Conservation (phyloP, 2,888 invertebrate species). For the Hirtodrosophila trivittata region DNA sequence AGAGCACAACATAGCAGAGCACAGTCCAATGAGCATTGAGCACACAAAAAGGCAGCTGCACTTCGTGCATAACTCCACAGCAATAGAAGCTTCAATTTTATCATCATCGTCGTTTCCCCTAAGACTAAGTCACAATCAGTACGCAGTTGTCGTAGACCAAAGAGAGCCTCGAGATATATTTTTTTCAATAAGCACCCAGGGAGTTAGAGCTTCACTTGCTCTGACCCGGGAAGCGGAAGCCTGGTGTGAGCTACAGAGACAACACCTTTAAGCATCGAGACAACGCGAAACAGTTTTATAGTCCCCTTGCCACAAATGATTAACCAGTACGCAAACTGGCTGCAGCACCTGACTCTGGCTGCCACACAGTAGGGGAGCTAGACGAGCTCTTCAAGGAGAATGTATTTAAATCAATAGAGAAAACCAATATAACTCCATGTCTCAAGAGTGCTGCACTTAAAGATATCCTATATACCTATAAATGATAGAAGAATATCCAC, state of each 20-base stretch:
- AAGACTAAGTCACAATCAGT: conserved; percentile 38
- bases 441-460: background rate
- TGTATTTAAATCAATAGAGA: conserved; percentile 66
- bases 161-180: conserved; percentile 39
- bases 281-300: conserved; percentile 35
- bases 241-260: conserved; percentile 7
- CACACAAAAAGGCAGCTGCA: conserved; percentile 53
- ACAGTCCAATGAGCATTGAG: conserved; percentile 33
- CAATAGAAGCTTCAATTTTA: conserved; percentile 47
- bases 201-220: background rate
- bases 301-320: conserved; percentile 46
- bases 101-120: conserved; percentile 19
- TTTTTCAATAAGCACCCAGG: conserved; percentile 40
- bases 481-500: background rate
- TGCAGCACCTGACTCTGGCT: conserved; percentile 25
- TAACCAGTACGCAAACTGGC: conserved; percentile 51
- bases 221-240: background rate
- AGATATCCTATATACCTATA: background rate
- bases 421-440: background rate
- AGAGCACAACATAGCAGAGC: conserved; percentile 2
- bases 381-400: conserved; percentile 44
- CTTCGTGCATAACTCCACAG: conserved; percentile 43
- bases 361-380: conserved; percentile 50
- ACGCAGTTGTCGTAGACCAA: conserved; percentile 45
- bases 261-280: conserved; percentile 58